phyloP scores from a whole-genome alignment of 1,140 invertebrate genomes.

The Orussus abietinus region DNA sequence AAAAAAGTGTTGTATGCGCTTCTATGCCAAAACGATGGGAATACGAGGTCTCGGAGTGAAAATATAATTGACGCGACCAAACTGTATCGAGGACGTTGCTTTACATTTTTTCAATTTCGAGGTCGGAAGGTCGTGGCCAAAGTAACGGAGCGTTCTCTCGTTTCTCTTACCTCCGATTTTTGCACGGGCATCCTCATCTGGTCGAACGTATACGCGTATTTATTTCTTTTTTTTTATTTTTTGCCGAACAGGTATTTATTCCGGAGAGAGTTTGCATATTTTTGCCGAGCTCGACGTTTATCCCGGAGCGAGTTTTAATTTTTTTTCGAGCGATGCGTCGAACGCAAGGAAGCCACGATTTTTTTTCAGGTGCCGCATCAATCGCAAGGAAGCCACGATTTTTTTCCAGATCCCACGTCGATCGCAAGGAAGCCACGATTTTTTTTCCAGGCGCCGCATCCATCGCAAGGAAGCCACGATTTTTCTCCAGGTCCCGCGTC shows the following conservation, averaged over 20 bases:
- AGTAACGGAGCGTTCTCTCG: slow-evolving; percentile 19
- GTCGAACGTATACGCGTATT: too few species aligned
- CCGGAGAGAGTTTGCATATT: neutral
- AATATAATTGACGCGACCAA: slow-evolving; percentile 8
- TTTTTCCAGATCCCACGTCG: too few species aligned
- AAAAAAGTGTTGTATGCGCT: too few species aligned
- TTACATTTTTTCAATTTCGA: slow-evolving; percentile 1
- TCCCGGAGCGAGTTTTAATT: neutral
- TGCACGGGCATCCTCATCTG: slow-evolving; percentile 11
- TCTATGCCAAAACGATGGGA: too few species aligned
- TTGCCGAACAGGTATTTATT: slow-evolving; percentile 4
- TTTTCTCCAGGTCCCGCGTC: too few species aligned
- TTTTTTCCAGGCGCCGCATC: too few species aligned
- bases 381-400: too few species aligned
- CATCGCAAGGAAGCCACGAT: too few species aligned
- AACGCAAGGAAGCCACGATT: neutral
- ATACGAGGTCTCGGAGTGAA: too few species aligned
- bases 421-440: too few species aligned
- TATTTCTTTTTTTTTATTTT: too few species aligned
- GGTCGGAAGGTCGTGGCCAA: slow-evolving; percentile 21
- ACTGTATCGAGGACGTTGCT: neutral
- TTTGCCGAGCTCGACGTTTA: neutral
- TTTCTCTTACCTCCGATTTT: slow-evolving; percentile 28
- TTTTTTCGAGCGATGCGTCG: slow-evolving; percentile 1
- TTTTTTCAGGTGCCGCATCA: neutral